Evolutionary conservation across 2,797 vertebrate genomes (phyloP).

Genomic region (Malacoraja senta): DNA sequence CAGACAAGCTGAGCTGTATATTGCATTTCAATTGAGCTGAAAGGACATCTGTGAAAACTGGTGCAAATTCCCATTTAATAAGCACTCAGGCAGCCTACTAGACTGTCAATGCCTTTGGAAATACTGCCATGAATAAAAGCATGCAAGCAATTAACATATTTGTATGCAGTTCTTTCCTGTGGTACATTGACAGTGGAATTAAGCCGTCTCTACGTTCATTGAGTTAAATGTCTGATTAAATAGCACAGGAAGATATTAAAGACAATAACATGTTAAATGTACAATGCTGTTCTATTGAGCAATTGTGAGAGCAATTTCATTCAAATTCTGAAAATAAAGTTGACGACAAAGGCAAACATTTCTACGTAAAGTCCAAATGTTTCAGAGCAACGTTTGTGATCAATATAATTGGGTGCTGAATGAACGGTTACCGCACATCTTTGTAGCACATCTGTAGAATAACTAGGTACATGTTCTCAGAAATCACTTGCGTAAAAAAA

Average conservation of each 20-base stretch:
- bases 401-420: neutral
- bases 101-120: neutral
- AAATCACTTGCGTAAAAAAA: neutral
- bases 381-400: neutral
- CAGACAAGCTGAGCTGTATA: neutral
- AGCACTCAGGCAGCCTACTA: neutral
- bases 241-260: neutral
- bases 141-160: neutral
- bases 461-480: neutral
- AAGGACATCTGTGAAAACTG: constrained; percentile 8
- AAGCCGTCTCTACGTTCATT: neutral
- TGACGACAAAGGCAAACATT: neutral
- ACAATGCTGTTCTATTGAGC: neutral
- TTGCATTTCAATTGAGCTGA: constrained; percentile 5
- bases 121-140: neutral
- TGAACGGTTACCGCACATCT: neutral
- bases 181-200: neutral
- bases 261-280: neutral
- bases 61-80: constrained; percentile 17
- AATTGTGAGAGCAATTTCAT: neutral
- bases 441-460: neutral
- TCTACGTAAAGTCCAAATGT: neutral
- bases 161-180: neutral
- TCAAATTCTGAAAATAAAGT: neutral
- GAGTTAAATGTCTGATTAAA: neutral